phyloP scores from a whole-genome alignment of 2,888 invertebrate genomes.

The Dione vanillae region DNA sequence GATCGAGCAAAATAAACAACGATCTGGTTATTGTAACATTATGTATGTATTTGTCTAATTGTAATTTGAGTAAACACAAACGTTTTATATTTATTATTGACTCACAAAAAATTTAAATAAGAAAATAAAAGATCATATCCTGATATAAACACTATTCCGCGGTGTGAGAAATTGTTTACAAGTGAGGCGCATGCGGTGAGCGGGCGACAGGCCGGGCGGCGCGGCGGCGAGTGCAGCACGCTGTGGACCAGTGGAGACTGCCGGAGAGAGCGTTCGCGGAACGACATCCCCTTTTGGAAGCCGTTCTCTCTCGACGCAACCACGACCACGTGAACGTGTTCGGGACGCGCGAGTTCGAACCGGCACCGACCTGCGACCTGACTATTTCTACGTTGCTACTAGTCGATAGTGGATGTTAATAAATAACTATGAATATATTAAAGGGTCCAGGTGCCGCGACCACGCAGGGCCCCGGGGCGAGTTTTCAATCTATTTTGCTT shows the following conservation, averaged over 20 bases:
- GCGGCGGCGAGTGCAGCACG: slow-evolving; percentile 27
- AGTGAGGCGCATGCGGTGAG: too few species aligned
- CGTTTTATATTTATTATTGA: not conserved
- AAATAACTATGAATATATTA: too few species aligned
- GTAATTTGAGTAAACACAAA: not conserved
- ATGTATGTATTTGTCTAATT: not conserved
- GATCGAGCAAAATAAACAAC: not conserved
- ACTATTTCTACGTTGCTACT: not conserved
- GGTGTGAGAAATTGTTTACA: not conserved
- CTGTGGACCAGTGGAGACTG: slow-evolving; percentile 18
- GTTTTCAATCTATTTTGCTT: too few species aligned
- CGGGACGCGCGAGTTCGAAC: not conserved
- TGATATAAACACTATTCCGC: not conserved
- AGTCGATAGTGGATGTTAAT: too few species aligned
- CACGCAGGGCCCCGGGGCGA: too few species aligned
- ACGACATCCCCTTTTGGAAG: slow-evolving; percentile 44
- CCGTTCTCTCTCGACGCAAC: slow-evolving; percentile 27
- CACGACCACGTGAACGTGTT: not conserved
- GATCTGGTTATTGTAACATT: not conserved
- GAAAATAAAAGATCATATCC: too few species aligned
- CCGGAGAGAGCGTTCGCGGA: slow-evolving; percentile 43
- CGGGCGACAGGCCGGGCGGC: slow-evolving; percentile 16
- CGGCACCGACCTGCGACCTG: not conserved
- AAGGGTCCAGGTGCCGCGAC: too few species aligned
- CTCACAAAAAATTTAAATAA: not conserved